A percentile compares a stretch with the other conserved stretches of the same genome.
Evolutionary conservation across 1,140 invertebrate genomes (phyloP).

Genomic region (Eurosta solidaginis): DNA sequence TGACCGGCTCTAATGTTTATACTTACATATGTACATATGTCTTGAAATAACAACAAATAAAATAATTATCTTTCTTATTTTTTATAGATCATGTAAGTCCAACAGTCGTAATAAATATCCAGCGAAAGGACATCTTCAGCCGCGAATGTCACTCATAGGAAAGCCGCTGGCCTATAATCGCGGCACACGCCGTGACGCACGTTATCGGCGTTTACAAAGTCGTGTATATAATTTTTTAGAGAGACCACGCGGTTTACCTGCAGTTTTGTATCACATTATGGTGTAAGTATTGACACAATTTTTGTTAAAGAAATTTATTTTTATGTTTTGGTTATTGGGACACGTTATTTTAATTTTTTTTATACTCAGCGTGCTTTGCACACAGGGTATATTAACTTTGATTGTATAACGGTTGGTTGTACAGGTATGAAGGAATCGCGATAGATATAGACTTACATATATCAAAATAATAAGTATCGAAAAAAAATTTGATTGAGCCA

Average conservation of each 20-base stretch:
- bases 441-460: no score
- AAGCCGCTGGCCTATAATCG: slow-evolving; percentile 84
- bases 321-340: background rate
- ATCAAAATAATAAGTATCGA: no score
- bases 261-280: slow-evolving; percentile 87
- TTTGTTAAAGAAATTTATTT: background rate
- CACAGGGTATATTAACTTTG: no score
- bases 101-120: slow-evolving; percentile 43
- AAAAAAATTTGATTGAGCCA: no score
- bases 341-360: background rate
- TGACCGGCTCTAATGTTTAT: no score
- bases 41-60: background rate
- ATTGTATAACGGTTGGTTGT: no score
- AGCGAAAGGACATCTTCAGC: slow-evolving; percentile 71
- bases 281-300: slow-evolving; percentile 78
- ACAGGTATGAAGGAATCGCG: no score
- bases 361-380: background rate
- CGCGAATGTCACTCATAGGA: slow-evolving; percentile 87
- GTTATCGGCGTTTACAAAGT: slow-evolving; percentile 85
- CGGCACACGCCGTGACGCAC: slow-evolving; percentile 82
- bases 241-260: slow-evolving; percentile 81
- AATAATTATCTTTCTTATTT: background rate
- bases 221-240: slow-evolving; percentile 94
- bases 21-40: no score
- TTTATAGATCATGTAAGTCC: slow-evolving; percentile 58